Conservation (phyloP, 1,140 invertebrate species). For the Anoplophora glabripennis region DNA sequence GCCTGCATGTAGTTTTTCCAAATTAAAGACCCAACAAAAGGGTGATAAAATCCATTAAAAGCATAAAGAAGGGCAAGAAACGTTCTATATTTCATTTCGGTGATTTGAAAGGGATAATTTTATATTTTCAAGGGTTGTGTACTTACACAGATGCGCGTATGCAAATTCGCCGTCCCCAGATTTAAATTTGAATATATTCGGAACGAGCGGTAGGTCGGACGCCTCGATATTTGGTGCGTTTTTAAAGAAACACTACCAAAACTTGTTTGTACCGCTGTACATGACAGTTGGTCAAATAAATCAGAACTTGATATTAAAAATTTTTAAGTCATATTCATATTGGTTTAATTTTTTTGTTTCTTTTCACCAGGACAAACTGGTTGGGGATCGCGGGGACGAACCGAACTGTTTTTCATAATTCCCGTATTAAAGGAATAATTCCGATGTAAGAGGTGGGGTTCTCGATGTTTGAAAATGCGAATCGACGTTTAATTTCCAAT, state of each 20-base stretch:
- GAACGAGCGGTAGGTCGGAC: constrained; percentile 5
- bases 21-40: constrained; percentile 17
- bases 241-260: constrained; percentile 8
- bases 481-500: no score
- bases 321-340: constrained; percentile 20
- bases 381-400: constrained; percentile 1
- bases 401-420: constrained; percentile 12
- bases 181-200: constrained; percentile 18
- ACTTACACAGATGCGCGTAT: constrained; percentile 20
- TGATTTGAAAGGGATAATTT: constrained; percentile 18
- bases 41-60: constrained; percentile 22
- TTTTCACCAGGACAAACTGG: constrained; percentile 8
- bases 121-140: constrained; percentile 15
- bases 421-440: constrained; percentile 9
- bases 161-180: constrained; percentile 16
- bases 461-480: no score
- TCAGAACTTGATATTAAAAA: constrained; percentile 19
- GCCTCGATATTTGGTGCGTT: constrained; percentile 1
- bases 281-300: constrained; percentile 21
- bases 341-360: constrained; percentile 12
- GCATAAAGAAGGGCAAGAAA: constrained; percentile 10
- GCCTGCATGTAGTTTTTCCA: constrained; percentile 14
- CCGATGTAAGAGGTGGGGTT: no score
- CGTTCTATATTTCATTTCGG: constrained; percentile 19
- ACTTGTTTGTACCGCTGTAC: constrained; percentile 13